Percentiles rank a stretch among this genome's conserved stretches.
phyloP scores from a whole-genome alignment of 2,113 vertebrate species.

The Grantiella picta region DNA sequence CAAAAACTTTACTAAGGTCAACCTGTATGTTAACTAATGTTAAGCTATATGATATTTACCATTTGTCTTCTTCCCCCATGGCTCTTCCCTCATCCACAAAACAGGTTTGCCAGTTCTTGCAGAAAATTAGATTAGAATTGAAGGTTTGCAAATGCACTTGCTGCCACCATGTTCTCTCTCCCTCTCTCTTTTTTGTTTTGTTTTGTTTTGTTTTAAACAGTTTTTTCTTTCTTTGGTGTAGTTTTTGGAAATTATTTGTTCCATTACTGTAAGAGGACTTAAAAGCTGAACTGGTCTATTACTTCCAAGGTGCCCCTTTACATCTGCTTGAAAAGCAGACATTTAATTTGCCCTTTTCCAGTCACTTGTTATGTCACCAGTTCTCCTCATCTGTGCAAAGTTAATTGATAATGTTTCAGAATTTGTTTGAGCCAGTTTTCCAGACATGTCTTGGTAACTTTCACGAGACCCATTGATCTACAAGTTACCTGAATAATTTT shows the following conservation, averaged over 20 bases:
- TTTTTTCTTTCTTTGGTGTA: not conserved
- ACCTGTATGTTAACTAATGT: not conserved
- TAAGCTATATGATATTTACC: not conserved
- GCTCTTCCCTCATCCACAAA: not conserved
- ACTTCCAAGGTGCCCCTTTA: not conserved
- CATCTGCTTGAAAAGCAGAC: not conserved
- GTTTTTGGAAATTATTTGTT: not conserved
- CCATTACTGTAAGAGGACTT: not conserved
- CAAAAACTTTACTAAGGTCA: not conserved
- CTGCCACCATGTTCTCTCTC: not conserved
- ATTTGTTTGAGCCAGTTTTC: not conserved
- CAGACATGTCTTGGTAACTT: not conserved
- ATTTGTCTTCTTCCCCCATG: not conserved
- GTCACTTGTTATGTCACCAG: not conserved
- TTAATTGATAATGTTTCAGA: not conserved
- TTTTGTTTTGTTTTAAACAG: not conserved
- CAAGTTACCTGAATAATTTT: not conserved
- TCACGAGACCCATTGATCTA: not conserved
- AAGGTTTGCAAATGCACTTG: not conserved
- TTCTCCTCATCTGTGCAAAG: not conserved
- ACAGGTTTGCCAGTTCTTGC: not conserved
- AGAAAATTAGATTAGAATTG: not conserved
- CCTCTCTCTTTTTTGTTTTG: not conserved
- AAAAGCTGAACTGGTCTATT: not conserved
- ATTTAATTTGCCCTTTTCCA: not conserved